Base-by-base conservation (phyloP, 2,888 invertebrate species). In the Hypercompe scribonia region DNA sequence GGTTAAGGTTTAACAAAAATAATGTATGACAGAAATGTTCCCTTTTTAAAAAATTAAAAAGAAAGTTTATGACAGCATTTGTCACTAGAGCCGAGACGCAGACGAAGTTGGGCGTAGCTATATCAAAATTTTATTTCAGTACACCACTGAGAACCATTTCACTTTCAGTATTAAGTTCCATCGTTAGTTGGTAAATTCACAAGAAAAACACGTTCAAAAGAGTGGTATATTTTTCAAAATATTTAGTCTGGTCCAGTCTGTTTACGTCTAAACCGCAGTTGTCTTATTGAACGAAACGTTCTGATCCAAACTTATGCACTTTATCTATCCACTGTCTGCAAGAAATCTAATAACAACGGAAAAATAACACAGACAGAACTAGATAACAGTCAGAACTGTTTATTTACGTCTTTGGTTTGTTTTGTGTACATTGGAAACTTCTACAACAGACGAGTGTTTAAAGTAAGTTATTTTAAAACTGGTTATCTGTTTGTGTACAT, bases 271-370 rank as follows among this genome's bases (percentile, higher is more conserved):
- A 36, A 65, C 36, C 13, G 24, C 36, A 36, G 39, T 42, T 31
- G 42, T 46, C 18, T n/a, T 46, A 24, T 24, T 46, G 31, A 46
- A 21, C 42, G 31, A 31, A 31, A 46, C 46, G 42, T 46, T 66
- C 42, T 46, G 18, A 46, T 2, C 21, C 21, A 66, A 65, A 10
- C 39, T 39, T 65, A 65, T 65, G 36, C 21, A 42, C 28, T 46
- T 66, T n/a, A 42, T 36, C 65, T 10, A 33, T 21, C 34, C 33
- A 11, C 36, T n/a, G 36, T 34, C 28, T 66, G 31, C 42, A 11
- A 46, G 13, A 66, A 42, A 66, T 42, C 4, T 42, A 65, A 28
- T 65, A 65, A 66, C 66, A 42, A 31, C 8, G 28, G 42, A 66
- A 31, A n/a, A 46, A 42, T 28, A 39, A 2, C 21, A n/a, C 18